Percentiles rank a stretch among this genome's conserved stretches.
Evolutionary conservation across 1,140 invertebrate genomes (phyloP).

Genomic region (Sinonovacula constricta): DNA sequence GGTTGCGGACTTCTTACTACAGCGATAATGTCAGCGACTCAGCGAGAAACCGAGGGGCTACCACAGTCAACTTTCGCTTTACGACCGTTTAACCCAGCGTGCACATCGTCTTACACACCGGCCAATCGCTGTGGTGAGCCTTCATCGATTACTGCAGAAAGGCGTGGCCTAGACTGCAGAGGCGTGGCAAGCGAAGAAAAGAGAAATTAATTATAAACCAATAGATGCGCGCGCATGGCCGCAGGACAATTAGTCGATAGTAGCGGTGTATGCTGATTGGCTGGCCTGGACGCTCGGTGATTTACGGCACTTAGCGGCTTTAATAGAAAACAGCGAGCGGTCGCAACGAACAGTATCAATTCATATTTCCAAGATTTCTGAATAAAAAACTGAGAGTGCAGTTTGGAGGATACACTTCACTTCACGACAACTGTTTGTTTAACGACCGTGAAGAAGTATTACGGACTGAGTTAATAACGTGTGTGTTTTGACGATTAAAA

Average conservation of each 20-base stretch:
- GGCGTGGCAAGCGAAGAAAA: not conserved
- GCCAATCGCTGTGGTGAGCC: not conserved
- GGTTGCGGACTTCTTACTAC: not conserved
- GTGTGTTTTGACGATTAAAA: no score
- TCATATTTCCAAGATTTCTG: slow-evolving; percentile 44
- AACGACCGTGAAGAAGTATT: not conserved
- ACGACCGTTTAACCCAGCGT: no score
- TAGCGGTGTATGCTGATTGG: slow-evolving; percentile 33
- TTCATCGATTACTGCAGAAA: not conserved
- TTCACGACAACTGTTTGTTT: not conserved
- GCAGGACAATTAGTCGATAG: slow-evolving; percentile 41
- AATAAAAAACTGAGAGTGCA: slow-evolving; percentile 31
- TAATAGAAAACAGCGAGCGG: slow-evolving; percentile 48
- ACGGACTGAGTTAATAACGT: not conserved
- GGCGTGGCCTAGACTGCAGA: slow-evolving; percentile 2
- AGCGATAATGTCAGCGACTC: not conserved
- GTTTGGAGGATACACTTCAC: slow-evolving; percentile 33
- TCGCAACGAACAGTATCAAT: slow-evolving; percentile 33
- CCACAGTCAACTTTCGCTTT: not conserved
- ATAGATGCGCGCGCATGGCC: slow-evolving; percentile 24
- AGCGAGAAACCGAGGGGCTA: not conserved
- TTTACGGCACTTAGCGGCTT: slow-evolving; percentile 38
- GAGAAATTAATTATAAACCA: slow-evolving; percentile 48
- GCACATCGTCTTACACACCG: no score
- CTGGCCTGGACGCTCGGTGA: slow-evolving; percentile 30